Evolutionary conservation across 2,888 invertebrate species (phyloP), one percentile per base, ranked within the genome.

Genomic region (Lasius platythorax): DNA sequence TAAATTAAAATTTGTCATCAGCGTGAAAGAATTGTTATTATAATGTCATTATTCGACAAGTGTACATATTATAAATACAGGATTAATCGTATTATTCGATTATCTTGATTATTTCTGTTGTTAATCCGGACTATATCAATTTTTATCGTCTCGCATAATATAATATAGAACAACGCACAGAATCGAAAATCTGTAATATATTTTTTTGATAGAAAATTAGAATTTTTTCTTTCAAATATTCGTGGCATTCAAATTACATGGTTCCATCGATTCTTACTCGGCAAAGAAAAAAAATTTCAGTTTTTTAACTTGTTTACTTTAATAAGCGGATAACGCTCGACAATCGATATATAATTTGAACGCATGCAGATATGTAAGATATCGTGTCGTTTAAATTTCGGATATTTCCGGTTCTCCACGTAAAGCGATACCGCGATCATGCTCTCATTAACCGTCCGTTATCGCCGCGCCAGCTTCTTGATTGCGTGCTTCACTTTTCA

Each of bases 401-500:
- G 6, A 28, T 30, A n/a, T 11, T 30, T 43, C 8, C 23, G 33
- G 12, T 75, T 46, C 23, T 23, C 23, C 63, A 33, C 23, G 15
- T 64, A 50, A 50, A 75, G 3, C 64, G 23, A 46, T n/a, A 53
- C 15, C 67, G 4, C 15, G 33, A n/a, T 1, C 28, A 11, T 30
- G 3, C 9, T 9, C 23, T 9, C 72, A 8, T 28, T 5, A 63
- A 40, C 30, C 30, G 30, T 58, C 40, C 28, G 15, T 76, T 56
- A 58, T 28, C 30, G 58, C n/a, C 64, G 18, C 61, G 50, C 63
- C 50, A 64, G 28, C 50, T 3, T 81, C 12, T 46, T n/a, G 53
- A 56, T 68, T 33, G 53, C 74, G 61, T 37, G 28, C 63, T 76
- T 83, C 81, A 67, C 40, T 76, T 75, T 68, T 72, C 70, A 61